Conservation (phyloP, 2,113 vertebrate genomes). For the Pseudorhombus dupliciocellatus region DNA sequence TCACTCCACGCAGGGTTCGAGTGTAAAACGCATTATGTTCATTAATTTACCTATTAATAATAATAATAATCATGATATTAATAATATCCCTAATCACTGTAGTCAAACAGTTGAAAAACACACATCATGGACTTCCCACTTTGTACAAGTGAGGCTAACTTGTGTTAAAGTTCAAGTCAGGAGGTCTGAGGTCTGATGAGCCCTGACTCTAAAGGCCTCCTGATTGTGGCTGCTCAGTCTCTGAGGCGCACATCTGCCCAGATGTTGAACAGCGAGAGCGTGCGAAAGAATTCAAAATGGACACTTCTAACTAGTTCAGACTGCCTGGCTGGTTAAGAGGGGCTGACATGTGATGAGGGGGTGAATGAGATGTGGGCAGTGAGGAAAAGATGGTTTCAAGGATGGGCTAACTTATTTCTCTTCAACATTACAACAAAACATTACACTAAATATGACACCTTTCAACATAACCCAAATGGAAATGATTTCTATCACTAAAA, state of each 20-base stretch:
- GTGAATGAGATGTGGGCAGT: no score
- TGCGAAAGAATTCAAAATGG: conserved; percentile 74
- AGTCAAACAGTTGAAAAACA: no score
- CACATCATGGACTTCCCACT: no score
- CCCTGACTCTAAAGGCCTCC: background rate
- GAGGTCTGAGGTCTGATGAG: background rate
- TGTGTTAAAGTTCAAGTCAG: background rate
- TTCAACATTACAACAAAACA: background rate
- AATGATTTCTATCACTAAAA: no score
- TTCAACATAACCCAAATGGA: background rate
- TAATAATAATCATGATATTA: no score
- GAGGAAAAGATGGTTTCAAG: background rate
- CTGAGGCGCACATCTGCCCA: conserved; percentile 67
- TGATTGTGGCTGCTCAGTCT: background rate
- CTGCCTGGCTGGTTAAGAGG: conserved; percentile 2
- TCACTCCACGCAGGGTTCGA: no score
- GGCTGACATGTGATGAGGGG: background rate
- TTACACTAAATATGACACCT: background rate
- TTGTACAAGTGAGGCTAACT: background rate
- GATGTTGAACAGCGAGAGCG: conserved; percentile 65
- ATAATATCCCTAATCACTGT: no score
- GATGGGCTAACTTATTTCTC: background rate
- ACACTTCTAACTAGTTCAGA: conserved; percentile 38
- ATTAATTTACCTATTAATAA: no score
- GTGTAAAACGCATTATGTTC: no score